These are phyloP conservation scores for Silurus lanzhouensis DNA, from an alignment of 2,797 vertebrate species.

Conservation along the genomic window DNA sequence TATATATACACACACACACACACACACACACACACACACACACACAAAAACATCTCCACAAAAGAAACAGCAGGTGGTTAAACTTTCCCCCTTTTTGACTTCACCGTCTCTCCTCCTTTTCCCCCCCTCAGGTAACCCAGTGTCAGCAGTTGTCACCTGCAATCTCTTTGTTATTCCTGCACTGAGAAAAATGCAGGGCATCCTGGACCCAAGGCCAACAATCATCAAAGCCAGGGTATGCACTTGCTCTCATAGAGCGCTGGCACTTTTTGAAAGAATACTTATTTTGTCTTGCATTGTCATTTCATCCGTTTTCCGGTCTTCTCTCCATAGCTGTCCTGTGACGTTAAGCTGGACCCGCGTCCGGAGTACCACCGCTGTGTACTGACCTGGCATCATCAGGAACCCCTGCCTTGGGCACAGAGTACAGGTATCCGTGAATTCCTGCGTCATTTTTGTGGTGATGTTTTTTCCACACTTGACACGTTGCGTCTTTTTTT, in stretches of 20 bases:
- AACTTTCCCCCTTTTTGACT: neutral
- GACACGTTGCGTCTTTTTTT: neutral
- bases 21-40: neutral
- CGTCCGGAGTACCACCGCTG: conserved; percentile 98
- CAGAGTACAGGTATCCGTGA: conserved; percentile 88
- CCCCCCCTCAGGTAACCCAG: conserved; percentile 86
- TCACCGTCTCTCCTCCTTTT: neutral
- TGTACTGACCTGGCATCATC: conserved; percentile 99
- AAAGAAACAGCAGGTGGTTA: neutral
- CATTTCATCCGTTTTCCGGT: neutral
- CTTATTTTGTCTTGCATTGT: neutral
- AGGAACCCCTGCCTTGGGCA: conserved; percentile 99
- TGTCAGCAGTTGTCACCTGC: conserved; percentile 97
- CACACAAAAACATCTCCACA: neutral
- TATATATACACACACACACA: neutral
- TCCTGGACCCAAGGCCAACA: conserved; percentile 95
- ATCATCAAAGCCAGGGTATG: conserved; percentile 98
- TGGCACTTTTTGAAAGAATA: neutral
- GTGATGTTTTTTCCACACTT: neutral
- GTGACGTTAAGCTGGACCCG: conserved; percentile 97
- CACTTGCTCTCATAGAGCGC: neutral
- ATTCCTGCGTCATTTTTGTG: neutral
- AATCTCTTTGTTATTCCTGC: conserved; percentile 99
- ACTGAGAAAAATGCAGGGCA: conserved; percentile 99
- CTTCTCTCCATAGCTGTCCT: conserved; percentile 84